Evolutionary conservation across 2,797 vertebrate genomes (phyloP), one percentile per base, ranked within the genome.

Genomic region (Siniperca scherzeri): DNA sequence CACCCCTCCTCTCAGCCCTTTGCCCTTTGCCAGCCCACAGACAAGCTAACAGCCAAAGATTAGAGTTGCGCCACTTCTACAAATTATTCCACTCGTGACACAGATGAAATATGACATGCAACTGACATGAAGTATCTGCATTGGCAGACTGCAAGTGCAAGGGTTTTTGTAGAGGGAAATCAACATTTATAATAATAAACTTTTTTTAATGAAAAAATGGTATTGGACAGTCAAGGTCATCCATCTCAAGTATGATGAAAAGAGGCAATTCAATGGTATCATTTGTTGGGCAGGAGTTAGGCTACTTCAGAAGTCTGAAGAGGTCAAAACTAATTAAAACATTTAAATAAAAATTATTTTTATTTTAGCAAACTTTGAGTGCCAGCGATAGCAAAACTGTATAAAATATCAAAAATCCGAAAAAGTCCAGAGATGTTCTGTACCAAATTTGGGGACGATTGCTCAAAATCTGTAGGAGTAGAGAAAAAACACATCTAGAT

Each of bases 31-130:
- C 64, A 56, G 36, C 68, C 16, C 72, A 74, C 44, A 65, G 38
- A 46, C 52, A 8, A 64, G 55, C 70, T 42, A 61, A 46, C 27
- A 7, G 52, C 27, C 42, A 62, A 65, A 78, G 81, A 83, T 72
- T 80, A 82, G 52, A 48, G 60, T 68, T 48, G 56, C 36, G 40
- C 4, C 14, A 17, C 40, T 33, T 50, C 55, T 46, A 62, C 17
- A 52, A 62, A 71, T 57, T 3, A 70, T 46, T 46, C 13, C 19
- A 42, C 40, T 44, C 25, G 56, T 56, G 72, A 72, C 36, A 62
- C 17, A 11, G 38, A 75, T 38, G 19, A 53, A 53, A 48, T 25
- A 50, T 61, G 65, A 66, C 65, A 64, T 65, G 65, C 48, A 21
- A 30, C 52, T 19, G 22, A 40, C 69, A 38, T 40, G 50, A 80